Evolutionary conservation across 2,797 vertebrate genomes (phyloP), one percentile per base, ranked within the genome.

Genomic region (Enteromius viviparus): DNA sequence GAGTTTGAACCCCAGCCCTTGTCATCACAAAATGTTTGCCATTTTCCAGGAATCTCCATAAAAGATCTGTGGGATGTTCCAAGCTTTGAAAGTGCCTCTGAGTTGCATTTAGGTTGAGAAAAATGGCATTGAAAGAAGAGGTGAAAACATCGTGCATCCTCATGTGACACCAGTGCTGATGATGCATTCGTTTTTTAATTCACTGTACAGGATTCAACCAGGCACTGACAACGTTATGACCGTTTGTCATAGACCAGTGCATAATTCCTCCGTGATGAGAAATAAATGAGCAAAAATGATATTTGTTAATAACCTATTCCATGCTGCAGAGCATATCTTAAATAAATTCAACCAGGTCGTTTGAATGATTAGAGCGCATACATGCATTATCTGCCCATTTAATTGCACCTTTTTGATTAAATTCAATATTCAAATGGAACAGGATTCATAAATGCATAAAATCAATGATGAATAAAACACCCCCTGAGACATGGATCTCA

Each of bases 401-500:
- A 80, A 65, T 79, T 76, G 70, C 76, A 85, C 84, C 8, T 11
- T 72, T 53, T 32, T 53, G 37, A 72, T 10, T 85, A 75, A 19
- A 84, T 47, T 65, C 26, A 42, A 29, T 64, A 65, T n/a, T 60
- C 19, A 76, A 71, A 42, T 14, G 4, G 49, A 21, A 6, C 8
- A 47, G 23, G 8, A 51, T 23, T 34, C 19, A 66, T 26, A 12
- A 64, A 47, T 60, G 55, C 40, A 58, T 2, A 82, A 77, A 42
- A 21, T 64, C 32, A 77, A 17, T 34, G 37, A 42, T 7, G 32
- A 78, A 82, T 77, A 68, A 60, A 74, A 76, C 72, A 23, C 32
- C 83, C 80, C 83, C 87, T 85, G 87, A 88, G 85, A 85, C 80
- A 78, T 65, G 58, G 40, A 80, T 78, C 79, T 23, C 60, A 26